A percentile compares a stretch with the other conserved stretches of the same genome.
Evolutionary conservation across 2,797 vertebrate species (phyloP).

Genomic region (Tragopan temminckii): DNA sequence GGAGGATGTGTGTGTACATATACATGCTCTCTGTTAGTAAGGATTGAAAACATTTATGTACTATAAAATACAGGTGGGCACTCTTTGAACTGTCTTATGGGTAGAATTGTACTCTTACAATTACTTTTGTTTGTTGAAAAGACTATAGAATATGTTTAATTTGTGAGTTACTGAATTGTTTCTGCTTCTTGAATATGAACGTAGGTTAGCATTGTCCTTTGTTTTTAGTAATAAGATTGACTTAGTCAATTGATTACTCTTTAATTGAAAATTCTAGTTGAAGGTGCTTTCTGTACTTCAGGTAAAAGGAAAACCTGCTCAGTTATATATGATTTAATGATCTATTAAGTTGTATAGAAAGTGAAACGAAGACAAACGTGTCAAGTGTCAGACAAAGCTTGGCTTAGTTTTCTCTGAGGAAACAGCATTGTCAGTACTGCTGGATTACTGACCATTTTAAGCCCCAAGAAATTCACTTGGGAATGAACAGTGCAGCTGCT

Average conservation of each 20-base stretch:
- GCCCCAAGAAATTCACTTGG: slow-evolving; percentile 6
- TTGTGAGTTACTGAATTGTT: neutral
- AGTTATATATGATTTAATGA: neutral
- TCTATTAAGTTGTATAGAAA: neutral
- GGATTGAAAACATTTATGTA: neutral
- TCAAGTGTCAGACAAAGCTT: neutral
- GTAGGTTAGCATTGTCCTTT: neutral
- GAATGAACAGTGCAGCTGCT: neutral
- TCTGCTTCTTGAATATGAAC: neutral
- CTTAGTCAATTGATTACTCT: neutral
- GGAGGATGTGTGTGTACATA: neutral
- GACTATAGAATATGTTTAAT: neutral
- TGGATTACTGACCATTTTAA: slow-evolving; percentile 3
- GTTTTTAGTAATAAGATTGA: neutral
- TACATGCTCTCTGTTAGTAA: neutral
- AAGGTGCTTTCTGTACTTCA: neutral
- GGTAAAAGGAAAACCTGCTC: neutral
- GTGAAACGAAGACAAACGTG: neutral
- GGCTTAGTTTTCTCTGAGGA: slow-evolving; percentile 4
- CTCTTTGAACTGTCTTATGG: neutral
- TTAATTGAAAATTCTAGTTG: neutral
- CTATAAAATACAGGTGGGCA: neutral
- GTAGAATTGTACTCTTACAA: neutral
- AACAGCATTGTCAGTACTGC: slow-evolving; percentile 4
- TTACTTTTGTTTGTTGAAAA: neutral